phyloP scores from a whole-genome alignment of 2,113 vertebrate species.

The Corydoras maculifer region DNA sequence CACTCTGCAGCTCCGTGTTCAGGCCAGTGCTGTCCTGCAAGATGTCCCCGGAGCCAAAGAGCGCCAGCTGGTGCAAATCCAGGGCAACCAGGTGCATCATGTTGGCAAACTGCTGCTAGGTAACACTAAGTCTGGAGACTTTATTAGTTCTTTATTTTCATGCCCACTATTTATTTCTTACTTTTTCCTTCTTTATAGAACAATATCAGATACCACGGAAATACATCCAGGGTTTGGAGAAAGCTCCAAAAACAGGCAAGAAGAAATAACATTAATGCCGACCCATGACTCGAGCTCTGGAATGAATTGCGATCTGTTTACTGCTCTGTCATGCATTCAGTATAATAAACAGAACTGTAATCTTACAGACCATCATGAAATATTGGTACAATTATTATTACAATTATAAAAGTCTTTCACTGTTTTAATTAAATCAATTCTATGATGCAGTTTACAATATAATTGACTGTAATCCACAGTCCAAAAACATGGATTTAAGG shows the following conservation, averaged over 20 bases:
- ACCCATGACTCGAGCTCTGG: too few relatives aligned
- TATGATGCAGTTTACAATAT: too few relatives aligned
- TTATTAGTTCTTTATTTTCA: neutral
- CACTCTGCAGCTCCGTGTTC: slow-evolving; percentile 77
- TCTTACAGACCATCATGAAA: too few relatives aligned
- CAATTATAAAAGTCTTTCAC: too few relatives aligned
- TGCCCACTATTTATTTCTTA: neutral
- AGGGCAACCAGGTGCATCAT: slow-evolving; percentile 90
- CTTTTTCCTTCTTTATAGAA: slow-evolving; percentile 63
- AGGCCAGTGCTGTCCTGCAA: slow-evolving; percentile 81
- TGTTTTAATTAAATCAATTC: too few relatives aligned
- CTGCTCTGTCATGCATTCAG: too few relatives aligned
- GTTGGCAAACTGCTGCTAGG: slow-evolving; percentile 79
- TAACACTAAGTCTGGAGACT: slow-evolving; percentile 36
- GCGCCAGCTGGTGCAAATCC: slow-evolving; percentile 83
- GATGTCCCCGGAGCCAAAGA: slow-evolving; percentile 78
- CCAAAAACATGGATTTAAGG: too few relatives aligned
- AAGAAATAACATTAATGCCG: slow-evolving; percentile 68
- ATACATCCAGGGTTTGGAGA: slow-evolving; percentile 84
- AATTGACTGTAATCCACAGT: too few relatives aligned
- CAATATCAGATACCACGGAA: slow-evolving; percentile 85
- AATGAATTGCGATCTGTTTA: too few relatives aligned
- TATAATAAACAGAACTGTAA: too few relatives aligned
- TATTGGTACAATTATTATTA: too few relatives aligned
- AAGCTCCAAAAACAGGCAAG: slow-evolving; percentile 76